These are phyloP conservation scores for Pyrgilauda ruficollis DNA, from an alignment of 2,113 vertebrate species.

Conservation along the genomic window DNA sequence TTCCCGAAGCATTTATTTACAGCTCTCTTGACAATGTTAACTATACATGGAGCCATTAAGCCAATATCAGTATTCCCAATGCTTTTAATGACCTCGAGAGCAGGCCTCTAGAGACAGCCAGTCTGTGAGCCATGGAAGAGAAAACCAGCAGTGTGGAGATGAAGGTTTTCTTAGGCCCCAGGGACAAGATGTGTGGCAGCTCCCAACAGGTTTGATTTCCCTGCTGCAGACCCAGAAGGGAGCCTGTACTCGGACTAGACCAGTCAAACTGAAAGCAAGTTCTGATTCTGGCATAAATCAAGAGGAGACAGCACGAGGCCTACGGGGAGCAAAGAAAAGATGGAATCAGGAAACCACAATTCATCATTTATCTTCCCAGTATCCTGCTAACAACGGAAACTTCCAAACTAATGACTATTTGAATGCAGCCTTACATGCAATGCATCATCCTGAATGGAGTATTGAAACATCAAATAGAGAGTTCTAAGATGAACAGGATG, in stretches of 20 bases:
- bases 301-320: not conserved
- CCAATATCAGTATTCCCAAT: not conserved
- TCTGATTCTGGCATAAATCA: constrained; percentile 40
- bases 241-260: not conserved
- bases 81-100: not conserved
- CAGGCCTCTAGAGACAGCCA: not conserved
- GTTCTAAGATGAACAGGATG: not conserved
- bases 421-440: not conserved
- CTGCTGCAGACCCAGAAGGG: not conserved
- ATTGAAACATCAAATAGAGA: not conserved
- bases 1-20: not conserved
- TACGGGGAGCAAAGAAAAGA: not conserved
- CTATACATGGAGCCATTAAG: not conserved
- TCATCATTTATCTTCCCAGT: constrained; percentile 17
- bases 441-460: not conserved
- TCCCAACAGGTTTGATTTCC: not conserved
- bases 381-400: not conserved
- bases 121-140: not conserved
- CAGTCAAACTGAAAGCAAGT: not conserved
- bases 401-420: constrained; percentile 34
- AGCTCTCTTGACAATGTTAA: not conserved
- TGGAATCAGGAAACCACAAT: constrained; percentile 27
- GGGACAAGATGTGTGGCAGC: not conserved
- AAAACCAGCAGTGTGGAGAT: not conserved
- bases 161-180: not conserved